Base-by-base conservation (phyloP, 1,140 invertebrate genomes). In the Heliconius melpomene region DNA sequence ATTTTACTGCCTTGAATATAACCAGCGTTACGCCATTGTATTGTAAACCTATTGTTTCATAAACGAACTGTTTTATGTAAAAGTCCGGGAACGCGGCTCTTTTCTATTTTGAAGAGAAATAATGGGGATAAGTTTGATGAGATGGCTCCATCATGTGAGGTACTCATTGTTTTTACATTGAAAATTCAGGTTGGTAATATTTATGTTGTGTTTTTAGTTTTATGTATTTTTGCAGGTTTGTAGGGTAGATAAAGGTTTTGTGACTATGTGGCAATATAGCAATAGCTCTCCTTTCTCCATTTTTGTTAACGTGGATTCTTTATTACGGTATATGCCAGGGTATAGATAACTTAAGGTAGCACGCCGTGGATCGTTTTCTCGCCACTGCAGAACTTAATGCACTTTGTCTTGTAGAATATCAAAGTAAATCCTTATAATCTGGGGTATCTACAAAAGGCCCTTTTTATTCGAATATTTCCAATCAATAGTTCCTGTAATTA, bases 1-100 rank as follows among this genome's bases (percentile, higher is more conserved):
- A 77, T 77, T 77, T 46, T 38, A 76, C 74, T 76, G 75, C 75
- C 57, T 77, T 71, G 60, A 66, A 40, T 70, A 77, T 75, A 77
- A 76, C 74, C 54, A 76, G 57, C 74, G 57, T 70, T 77, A 70
- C 60, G 32, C 74, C 38, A 77, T 77, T 77, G 75, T 76, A 70
- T 70, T 57, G 75, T 38, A 77, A 46, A 70, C n/a, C 75, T 77
- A 77, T 77, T 77, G 75, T 77, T 77, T 77, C 75, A 77, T 77
- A 77, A 77, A 77, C 75, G 75, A 66, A 70, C 75, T 77, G 60
- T 71, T 77, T 70, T 50, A 77, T 66, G 57, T 50, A 32, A 40
- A 71, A 77, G 75, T 77, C 36, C 75, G 66, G 60, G 60, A 66
- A 66, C 60, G 23, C 29, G 60, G 60, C 60, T 66, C 60, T 66